Conservation (phyloP, 1,140 invertebrate species). For the Phortica variegata region DNA sequence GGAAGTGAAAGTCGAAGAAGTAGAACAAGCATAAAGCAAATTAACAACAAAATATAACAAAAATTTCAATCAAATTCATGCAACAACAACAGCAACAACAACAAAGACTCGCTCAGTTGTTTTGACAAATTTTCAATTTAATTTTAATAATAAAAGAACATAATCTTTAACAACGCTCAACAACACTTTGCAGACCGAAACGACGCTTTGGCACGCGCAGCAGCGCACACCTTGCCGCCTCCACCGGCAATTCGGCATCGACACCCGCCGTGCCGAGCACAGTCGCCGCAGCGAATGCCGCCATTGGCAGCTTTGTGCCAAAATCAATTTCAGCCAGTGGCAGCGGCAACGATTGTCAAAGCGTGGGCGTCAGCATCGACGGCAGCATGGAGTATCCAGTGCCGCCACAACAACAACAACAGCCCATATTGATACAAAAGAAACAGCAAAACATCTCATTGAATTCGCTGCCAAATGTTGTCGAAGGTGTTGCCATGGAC, state of each 20-base stretch:
- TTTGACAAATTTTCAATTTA: no score
- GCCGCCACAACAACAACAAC: slow-evolving; percentile 18
- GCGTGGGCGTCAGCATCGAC: slow-evolving; percentile 6
- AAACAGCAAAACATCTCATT: slow-evolving; percentile 50
- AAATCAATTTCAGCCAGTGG: slow-evolving; percentile 47
- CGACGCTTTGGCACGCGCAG: slow-evolving; percentile 51
- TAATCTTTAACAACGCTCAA: no score
- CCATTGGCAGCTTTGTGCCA: slow-evolving; percentile 20
- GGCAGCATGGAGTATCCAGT: slow-evolving; percentile 13
- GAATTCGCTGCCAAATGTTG: slow-evolving; percentile 48
- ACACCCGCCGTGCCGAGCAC: slow-evolving; percentile 6
- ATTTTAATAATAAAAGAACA: no score
- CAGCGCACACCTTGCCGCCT: slow-evolving; percentile 36
- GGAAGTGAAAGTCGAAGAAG: no score
- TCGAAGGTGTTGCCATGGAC: slow-evolving; percentile 46
- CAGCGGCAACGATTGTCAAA: slow-evolving; percentile 26
- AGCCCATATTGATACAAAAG: slow-evolving; percentile 37
- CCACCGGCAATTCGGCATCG: slow-evolving; percentile 12
- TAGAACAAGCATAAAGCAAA: no score
- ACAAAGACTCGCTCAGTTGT: no score
- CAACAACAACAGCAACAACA: no score
- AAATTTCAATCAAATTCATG: no score
- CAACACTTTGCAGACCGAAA: slow-evolving; percentile 35
- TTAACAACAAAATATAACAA: no score
- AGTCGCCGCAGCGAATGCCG: slow-evolving; percentile 5